Evolutionary conservation across 30 jellyfish, hydroid and myxozoan species (phyloP), one percentile per base, ranked within the genome.

Genomic region (Catostylus mosaicus): DNA sequence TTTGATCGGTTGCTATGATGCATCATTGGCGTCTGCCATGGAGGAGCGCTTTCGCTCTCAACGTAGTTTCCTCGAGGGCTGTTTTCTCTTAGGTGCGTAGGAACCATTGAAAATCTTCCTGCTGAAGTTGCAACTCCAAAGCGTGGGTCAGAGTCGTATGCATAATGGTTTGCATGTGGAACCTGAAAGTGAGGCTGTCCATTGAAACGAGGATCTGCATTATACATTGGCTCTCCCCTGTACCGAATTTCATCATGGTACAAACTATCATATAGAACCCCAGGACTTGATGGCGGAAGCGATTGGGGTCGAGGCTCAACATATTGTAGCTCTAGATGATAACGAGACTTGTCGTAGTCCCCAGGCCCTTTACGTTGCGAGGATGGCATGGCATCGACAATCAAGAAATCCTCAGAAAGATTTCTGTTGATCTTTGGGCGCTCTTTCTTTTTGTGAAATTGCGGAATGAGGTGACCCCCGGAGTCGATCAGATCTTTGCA

Each of bases 371-470:
- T 31, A 4, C 30, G 56, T 34, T 51, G 86, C 4, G 56, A 75
- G 30, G 38, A 30, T 48, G 86, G 86, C 86, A 75, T 75, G 43
- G 63, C 62, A 8, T 75, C 75, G 12, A 75, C 86, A 23, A 75
- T 56, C 19, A 48, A 6, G 27, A 75, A 75, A 35, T 75, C 86
- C 38, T 51, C 86, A 8, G 86, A 48, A 5, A 75, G 76, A 32
- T 57, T 30, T 36, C 67, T 75, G 30, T 26, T 75, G 29, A 69
- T 23, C 38, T 75, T 75, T 38, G 56, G 62, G 30, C 34, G 75
- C 11, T 52, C 20, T 9, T 56, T 51, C 50, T 36, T 32, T 75
- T 30, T 51, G 18, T 57, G 30, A 1, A 45, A 69, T 62, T 75
- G 86, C 34, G 70, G 86, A 9, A 75, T 50, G 1, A 75, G 71